These are phyloP conservation scores for Pipistrellus pipistrellus DNA, from an alignment of 2,797 vertebrate genomes.

Conservation along the genomic window DNA sequence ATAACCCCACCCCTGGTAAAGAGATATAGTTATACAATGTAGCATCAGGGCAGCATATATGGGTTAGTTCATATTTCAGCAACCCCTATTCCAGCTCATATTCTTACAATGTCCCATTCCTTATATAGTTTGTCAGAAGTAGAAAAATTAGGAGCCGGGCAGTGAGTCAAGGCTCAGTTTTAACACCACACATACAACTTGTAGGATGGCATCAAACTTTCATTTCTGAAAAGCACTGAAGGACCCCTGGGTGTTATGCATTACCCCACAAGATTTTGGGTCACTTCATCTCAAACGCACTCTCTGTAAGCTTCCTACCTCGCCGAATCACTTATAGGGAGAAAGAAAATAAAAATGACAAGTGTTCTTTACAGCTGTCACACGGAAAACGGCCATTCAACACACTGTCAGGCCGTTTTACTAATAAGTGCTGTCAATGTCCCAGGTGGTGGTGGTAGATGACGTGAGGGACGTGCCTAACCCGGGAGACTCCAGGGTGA, in stretches of 20 bases:
- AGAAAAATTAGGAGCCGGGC: neutral
- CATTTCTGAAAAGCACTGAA: slow-evolving; percentile 21
- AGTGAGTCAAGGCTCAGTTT: neutral
- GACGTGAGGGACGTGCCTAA: slow-evolving; percentile 28
- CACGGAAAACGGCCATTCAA: slow-evolving; percentile 32
- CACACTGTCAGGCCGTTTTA: neutral
- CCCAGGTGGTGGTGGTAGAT: neutral
- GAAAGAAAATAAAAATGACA: slow-evolving; percentile 11
- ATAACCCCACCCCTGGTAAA: neutral
- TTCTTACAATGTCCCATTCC: slow-evolving; percentile 8
- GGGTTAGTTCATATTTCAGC: neutral
- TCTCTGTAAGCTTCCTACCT: neutral
- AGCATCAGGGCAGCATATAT: neutral
- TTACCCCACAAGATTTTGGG: neutral
- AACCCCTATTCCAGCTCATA: neutral
- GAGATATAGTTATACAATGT: neutral
- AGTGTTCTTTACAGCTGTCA: neutral
- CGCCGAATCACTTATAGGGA: neutral
- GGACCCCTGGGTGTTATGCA: neutral
- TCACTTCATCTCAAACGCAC: neutral
- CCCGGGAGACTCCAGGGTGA: neutral
- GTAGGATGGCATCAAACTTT: neutral
- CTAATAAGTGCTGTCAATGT: neutral
- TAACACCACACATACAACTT: neutral
- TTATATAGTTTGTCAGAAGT: neutral